These are phyloP conservation scores for Globicephala melas DNA, from an alignment of 2,113 vertebrate species.

Conservation along the genomic window DNA sequence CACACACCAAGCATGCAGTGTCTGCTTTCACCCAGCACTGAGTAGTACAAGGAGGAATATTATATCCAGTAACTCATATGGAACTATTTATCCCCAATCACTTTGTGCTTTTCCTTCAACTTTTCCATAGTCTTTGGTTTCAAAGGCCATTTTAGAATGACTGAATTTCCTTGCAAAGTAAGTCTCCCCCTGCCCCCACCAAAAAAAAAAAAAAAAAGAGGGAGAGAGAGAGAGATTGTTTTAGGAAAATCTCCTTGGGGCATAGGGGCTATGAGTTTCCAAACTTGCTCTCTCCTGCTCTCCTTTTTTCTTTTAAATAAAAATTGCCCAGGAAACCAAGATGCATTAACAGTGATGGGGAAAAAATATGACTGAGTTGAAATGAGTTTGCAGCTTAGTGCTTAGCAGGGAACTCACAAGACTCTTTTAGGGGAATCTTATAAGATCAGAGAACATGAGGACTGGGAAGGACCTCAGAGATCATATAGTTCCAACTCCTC, in stretches of 20 bases:
- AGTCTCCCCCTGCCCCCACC: background rate
- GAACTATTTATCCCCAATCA: constrained; percentile 77
- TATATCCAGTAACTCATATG: constrained; percentile 75
- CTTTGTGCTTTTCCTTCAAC: constrained; percentile 73
- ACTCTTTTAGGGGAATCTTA: background rate
- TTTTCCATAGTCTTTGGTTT: constrained; percentile 77
- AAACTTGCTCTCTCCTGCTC: constrained; percentile 57
- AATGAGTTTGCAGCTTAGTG: constrained; percentile 37
- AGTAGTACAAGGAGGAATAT: constrained; percentile 68
- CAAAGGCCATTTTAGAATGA: constrained; percentile 75
- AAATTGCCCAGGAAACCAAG: constrained; percentile 67
- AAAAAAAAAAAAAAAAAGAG: constrained; percentile 2
- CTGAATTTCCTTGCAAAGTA: constrained; percentile 70
- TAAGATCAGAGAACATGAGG: background rate
- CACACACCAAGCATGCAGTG: constrained; percentile 48
- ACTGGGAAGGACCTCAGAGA: background rate
- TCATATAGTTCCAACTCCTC: background rate
- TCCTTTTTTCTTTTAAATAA: constrained; percentile 67
- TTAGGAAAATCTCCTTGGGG: constrained; percentile 72
- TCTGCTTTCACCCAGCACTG: constrained; percentile 56
- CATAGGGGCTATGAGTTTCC: constrained; percentile 60
- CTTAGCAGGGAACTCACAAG: constrained; percentile 1
- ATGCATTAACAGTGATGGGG: constrained; percentile 55
- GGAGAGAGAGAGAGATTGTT: constrained; percentile 24
- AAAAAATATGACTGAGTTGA: background rate